Base-by-base conservation (phyloP, 2,888 invertebrate genomes). In the Coremacera marginata region DNA sequence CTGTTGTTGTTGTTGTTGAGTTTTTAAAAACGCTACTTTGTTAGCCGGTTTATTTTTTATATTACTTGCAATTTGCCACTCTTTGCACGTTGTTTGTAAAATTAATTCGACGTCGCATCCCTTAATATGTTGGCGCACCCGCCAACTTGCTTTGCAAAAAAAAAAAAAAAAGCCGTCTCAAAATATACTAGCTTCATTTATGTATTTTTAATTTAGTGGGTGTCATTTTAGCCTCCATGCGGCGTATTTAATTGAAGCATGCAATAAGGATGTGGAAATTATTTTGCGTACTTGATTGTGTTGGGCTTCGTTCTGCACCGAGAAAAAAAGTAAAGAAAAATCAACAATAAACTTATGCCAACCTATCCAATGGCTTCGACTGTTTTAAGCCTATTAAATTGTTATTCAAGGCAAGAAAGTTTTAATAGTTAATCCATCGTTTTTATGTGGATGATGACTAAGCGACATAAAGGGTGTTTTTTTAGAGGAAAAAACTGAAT, bases 151-250 rank as follows among this genome's bases (percentile, higher is more conserved):
- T 44, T 60, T 55, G 34, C 14, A 37, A 22, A 22, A 14, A 25
- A 60, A 27, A 22, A 7, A 37, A 22, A 22, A 14, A 25, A 60
- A 27, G 16, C 25, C 19, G 19, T 11, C 9, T 27, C 27, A 14
- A 27, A 14, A 27, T 8, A 67, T 19, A 22, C 9, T 37, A 51
- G n/a, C 31, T 5, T 51, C 71, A 57, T 22, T 72, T 60, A 60
- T 83, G 84, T 83, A 84, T 86, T 86, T 86, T 84, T 85, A 84
- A 87, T 86, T 86, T 87, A 85, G 86, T 84, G 82, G 83, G 84
- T 82, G 86, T 83, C 82, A 81, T 77, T 77, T 78, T 77, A 75
- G 77, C 44, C 80, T 77, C 78, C 76, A 70, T 77, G 80, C 79
- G 5, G 71, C 60, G 74, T 76, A 67, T 75, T 70, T 71, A 71